Percentiles rank a stretch among this genome's conserved stretches.
phyloP scores from a whole-genome alignment of 2,888 invertebrate genomes.

The Cantharis rustica region DNA sequence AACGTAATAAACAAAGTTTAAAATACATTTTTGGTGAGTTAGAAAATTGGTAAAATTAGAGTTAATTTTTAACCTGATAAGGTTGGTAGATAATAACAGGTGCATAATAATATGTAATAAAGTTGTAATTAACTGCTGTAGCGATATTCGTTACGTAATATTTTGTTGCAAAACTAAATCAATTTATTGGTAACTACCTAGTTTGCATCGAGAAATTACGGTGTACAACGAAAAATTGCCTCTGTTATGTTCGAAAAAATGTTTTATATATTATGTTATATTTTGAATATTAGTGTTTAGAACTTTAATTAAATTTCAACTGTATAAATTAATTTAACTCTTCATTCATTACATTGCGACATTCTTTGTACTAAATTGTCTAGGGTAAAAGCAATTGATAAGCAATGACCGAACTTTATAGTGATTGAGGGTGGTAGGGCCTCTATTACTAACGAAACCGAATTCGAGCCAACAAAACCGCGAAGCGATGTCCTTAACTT shows the following conservation, averaged over 20 bases:
- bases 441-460: slow-evolving; percentile 3
- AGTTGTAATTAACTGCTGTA: too few relatives aligned
- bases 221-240: not conserved
- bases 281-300: not conserved
- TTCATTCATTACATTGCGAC: slow-evolving; percentile 13
- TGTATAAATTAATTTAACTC: slow-evolving; percentile 10
- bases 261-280: not conserved
- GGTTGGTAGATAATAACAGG: too few relatives aligned
- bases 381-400: slow-evolving; percentile 7
- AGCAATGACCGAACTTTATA: slow-evolving; percentile 13
- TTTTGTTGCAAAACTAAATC: too few relatives aligned
- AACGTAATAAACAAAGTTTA: not conserved
- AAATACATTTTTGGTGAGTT: not conserved
- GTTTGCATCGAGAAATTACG: too few relatives aligned
- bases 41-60: not conserved
- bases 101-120: too few relatives aligned
- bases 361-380: slow-evolving; percentile 10
- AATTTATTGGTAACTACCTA: too few relatives aligned
- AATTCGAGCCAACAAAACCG: slow-evolving; percentile 2
- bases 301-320: slow-evolving; percentile 2
- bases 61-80: too few relatives aligned
- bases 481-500: slow-evolving; percentile 3
- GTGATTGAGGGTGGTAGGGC: slow-evolving; percentile 10
- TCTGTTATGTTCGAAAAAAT: not conserved
- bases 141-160: too few relatives aligned